Percentiles rank a stretch among this genome's conserved stretches.
Conservation (phyloP, 2,113 vertebrate species). For the Prunella fulvescens region DNA sequence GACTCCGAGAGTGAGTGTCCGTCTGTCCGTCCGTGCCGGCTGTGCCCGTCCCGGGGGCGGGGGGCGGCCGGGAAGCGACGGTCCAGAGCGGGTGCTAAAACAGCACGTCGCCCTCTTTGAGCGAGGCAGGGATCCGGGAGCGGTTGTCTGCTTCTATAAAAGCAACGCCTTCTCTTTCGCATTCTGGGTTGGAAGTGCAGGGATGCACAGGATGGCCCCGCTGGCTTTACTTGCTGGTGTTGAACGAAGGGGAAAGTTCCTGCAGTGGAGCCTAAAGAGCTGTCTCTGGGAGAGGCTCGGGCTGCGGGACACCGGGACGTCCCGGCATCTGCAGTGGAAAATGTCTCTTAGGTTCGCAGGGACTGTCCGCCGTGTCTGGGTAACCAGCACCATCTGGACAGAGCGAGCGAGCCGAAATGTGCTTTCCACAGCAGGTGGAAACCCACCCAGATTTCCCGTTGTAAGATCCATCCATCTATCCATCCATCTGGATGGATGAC, state of each 20-base stretch:
- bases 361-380: rapidly evolving
- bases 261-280: too few relatives aligned
- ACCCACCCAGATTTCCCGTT: neutral
- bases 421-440: neutral
- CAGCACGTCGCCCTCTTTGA: neutral
- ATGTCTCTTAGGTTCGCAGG: rapidly evolving
- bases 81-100: neutral
- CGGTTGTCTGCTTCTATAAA: rapidly evolving
- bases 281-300: rapidly evolving
- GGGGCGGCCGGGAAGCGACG: neutral
- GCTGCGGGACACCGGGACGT: neutral
- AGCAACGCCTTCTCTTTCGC: rapidly evolving
- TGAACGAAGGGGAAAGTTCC: neutral
- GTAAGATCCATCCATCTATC: rapidly evolving
- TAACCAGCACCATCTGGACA: neutral
- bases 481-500: neutral
- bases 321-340: too few relatives aligned
- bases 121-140: neutral
- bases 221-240: neutral
- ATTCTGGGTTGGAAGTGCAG: neutral
- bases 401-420: rapidly evolving
- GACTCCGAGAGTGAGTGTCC: constrained; percentile 81
- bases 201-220: neutral
- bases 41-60: neutral
- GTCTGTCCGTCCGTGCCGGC: neutral